Conservation (phyloP, 2,113 vertebrate genomes). For the Tiliqua scincoides region DNA sequence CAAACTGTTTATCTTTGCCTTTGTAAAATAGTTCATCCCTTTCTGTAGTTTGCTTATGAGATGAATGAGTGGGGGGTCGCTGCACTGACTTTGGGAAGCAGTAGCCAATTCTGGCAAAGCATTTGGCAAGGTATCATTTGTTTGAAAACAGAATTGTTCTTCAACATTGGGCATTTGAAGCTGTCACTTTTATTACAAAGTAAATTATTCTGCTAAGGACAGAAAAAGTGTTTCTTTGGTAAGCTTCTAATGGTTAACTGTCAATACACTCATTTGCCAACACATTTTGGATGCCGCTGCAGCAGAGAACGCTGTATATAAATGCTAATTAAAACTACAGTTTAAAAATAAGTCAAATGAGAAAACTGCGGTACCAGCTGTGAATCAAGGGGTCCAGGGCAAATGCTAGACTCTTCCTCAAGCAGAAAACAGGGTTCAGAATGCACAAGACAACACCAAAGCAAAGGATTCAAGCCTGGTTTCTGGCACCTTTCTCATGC, state of each 20-base stretch:
- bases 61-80: too few relatives aligned
- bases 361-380: not conserved
- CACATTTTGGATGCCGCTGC: not conserved
- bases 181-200: too few relatives aligned
- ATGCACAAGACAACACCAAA: not conserved
- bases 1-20: too few relatives aligned
- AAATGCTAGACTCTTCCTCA: not conserved
- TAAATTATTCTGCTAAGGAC: not conserved
- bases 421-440: not conserved
- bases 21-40: too few relatives aligned
- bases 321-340: not conserved
- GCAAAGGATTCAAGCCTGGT: too few relatives aligned
- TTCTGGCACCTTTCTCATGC: too few relatives aligned
- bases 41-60: too few relatives aligned
- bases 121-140: too few relatives aligned
- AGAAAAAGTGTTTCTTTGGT: not conserved
- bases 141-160: too few relatives aligned
- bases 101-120: too few relatives aligned
- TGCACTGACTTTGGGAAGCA: too few relatives aligned
- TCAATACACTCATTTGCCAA: not conserved
- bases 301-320: not conserved
- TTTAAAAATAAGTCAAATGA: not conserved
- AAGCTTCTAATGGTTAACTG: not conserved
- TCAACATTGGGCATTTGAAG: too few relatives aligned
- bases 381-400: not conserved